Evolutionary conservation across 2,113 vertebrate species (phyloP).

Genomic region (Melozone crissalis): DNA sequence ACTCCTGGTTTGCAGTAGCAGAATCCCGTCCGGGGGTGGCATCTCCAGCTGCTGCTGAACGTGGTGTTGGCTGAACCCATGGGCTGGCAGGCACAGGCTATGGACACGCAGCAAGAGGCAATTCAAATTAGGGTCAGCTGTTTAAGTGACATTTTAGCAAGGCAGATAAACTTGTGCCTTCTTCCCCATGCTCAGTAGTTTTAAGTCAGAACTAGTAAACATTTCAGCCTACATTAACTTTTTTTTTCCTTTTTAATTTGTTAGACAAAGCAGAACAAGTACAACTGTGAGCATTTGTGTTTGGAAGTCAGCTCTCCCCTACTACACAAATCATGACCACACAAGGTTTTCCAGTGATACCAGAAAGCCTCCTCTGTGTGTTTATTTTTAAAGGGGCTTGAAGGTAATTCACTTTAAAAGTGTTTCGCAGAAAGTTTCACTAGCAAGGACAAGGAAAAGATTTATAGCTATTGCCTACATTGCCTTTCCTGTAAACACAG

Average conservation of each 20-base stretch:
- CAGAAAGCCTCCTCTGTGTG: background rate
- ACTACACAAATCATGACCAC: background rate
- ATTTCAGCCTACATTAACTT: background rate
- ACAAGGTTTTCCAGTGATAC: background rate
- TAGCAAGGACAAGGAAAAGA: background rate
- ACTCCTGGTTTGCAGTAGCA: conserved; percentile 86
- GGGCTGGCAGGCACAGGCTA: conserved; percentile 85
- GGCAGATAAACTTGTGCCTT: background rate
- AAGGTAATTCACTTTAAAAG: background rate
- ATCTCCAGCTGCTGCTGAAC: conserved; percentile 69
- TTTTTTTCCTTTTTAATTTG: background rate
- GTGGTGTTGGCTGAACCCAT: conserved; percentile 73
- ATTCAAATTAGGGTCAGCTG: background rate
- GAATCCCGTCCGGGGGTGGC: conserved; percentile 86
- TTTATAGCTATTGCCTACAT: background rate
- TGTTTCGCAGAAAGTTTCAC: background rate
- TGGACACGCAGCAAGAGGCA: background rate
- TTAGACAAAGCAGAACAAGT: background rate
- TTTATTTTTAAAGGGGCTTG: background rate
- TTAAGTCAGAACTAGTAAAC: background rate
- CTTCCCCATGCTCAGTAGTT: background rate
- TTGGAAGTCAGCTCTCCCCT: background rate
- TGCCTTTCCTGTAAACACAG: background rate
- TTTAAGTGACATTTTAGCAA: background rate
- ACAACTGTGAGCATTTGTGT: background rate